A percentile compares a stretch with the other conserved stretches of the same genome.
Conservation (phyloP, 2,113 vertebrate species). For the Narcine bancroftii region DNA sequence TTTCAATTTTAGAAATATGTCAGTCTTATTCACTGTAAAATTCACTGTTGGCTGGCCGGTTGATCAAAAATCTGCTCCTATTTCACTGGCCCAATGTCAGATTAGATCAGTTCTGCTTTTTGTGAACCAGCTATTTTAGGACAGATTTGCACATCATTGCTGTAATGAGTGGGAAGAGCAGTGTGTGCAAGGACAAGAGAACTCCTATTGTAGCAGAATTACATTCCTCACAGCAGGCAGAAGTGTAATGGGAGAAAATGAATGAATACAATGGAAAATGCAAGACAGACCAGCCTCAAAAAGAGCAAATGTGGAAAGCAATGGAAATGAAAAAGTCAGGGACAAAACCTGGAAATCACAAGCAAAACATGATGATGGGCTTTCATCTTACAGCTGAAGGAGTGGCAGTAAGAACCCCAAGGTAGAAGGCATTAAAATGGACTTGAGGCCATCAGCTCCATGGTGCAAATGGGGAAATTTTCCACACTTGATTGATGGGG, state of each 20-base stretch:
- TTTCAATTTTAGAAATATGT: background rate
- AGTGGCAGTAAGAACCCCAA: background rate
- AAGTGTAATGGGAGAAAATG: background rate
- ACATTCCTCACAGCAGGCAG: background rate
- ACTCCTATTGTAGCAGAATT: background rate
- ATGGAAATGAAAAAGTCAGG: background rate
- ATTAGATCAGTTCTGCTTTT: no score
- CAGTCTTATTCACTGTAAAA: background rate
- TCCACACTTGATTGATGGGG: background rate
- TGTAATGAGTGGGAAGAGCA: no score
- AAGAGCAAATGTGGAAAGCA: no score
- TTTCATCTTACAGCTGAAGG: background rate
- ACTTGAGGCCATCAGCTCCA: background rate
- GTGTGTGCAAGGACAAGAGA: background rate
- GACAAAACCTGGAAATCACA: background rate
- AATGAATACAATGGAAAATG: background rate
- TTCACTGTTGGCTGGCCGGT: no score
- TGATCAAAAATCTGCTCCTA: no score
- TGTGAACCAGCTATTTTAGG: no score
- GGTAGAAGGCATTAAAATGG: background rate
- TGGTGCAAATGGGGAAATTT: background rate
- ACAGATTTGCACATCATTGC: no score
- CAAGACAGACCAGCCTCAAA: no score
- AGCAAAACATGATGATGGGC: background rate
- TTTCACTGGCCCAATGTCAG: no score